phyloP scores from a whole-genome alignment of 1,140 invertebrate species.

The Hetaerina americana region DNA sequence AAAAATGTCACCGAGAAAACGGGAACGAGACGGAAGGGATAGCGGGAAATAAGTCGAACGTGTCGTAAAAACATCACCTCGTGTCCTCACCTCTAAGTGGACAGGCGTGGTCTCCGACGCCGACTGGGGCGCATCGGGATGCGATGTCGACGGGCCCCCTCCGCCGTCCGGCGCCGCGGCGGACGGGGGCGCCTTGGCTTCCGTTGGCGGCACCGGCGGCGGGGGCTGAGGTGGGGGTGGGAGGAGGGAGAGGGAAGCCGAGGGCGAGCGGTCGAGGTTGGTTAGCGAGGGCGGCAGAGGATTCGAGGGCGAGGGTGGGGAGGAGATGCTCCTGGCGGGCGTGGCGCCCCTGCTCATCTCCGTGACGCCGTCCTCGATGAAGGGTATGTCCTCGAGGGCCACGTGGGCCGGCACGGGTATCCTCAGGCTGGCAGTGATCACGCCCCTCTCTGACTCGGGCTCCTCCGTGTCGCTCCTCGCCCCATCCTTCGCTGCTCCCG shows the following conservation, averaged over 20 bases:
- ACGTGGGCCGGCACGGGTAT: conserved; percentile 46
- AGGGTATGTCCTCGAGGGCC: conserved; percentile 54
- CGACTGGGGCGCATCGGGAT: too few species aligned
- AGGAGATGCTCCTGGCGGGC: conserved; percentile 6
- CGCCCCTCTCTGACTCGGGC: conserved; percentile 27
- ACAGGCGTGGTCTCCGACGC: too few species aligned
- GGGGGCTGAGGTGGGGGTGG: not conserved
- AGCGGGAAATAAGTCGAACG: too few species aligned
- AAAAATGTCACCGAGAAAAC: too few species aligned
- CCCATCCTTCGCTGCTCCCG: conserved; percentile 6
- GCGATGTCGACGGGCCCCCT: not conserved
- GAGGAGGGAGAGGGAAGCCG: not conserved
- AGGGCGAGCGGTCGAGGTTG: conserved; percentile 16
- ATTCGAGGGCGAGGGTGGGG: conserved; percentile 17
- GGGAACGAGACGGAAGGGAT: too few species aligned
- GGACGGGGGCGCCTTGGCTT: not conserved
- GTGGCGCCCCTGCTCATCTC: conserved; percentile 14
- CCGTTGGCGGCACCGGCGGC: not conserved
- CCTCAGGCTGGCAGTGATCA: conserved; percentile 67
- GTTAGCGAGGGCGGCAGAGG: conserved; percentile 22
- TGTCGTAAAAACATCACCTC: too few species aligned
- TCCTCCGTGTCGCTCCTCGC: conserved; percentile 9
- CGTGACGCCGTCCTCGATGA: conserved; percentile 43
- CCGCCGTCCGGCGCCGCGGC: not conserved
- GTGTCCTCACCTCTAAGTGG: too few species aligned